Base-by-base conservation (phyloP, 2,888 invertebrate species). In the Tipula unca region DNA sequence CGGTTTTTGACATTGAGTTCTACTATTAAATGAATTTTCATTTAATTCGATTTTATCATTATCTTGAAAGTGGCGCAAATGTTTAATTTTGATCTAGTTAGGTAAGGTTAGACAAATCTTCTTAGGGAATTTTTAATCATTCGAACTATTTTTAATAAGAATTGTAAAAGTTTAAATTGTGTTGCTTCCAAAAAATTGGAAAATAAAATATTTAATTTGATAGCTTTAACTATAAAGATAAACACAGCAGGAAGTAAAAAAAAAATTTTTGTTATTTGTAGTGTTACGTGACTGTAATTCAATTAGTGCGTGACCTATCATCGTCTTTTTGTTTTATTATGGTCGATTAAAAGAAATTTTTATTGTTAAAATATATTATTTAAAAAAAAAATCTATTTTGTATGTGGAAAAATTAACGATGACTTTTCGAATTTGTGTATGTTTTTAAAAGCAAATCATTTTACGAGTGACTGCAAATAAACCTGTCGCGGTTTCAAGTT, bases 381-480 rank as follows among this genome's bases (percentile, higher is more conserved):
- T 54, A 17, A 17, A 54, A 17, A 32, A 32, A 32, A 32, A 32
- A 32, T 32, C 32, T 32, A 4, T 32, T 32, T 32, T 32, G 3
- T 54, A 17, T 54, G 48, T 54, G 48, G 17, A 17, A 69, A 20
- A 69, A 8, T 69, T 5, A 25, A 69, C 20, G 25, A 69, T 69
- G 69, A 69, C 69, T 69, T 69, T 25, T 69, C 69, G 69, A 69
- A 69, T 69, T 69, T 69, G 6, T 10, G 10, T 69, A 25, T 25
- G 25, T 25, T 25, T 10, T 25, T 25, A 69, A 25, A 69, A 10
- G 69, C 69, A 69, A 69, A 69, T 69, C 69, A 69, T 69, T 69
- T 69, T 25, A 69, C 69, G 69, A 69, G 69, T 69, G 69, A 69
- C 69, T 69, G 69, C 69, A 69, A 48, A 69, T 69, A 69, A 69